Evolutionary conservation across 64 coral and sea anemone species (phyloP).

Genomic region (Montipora efflorescens): DNA sequence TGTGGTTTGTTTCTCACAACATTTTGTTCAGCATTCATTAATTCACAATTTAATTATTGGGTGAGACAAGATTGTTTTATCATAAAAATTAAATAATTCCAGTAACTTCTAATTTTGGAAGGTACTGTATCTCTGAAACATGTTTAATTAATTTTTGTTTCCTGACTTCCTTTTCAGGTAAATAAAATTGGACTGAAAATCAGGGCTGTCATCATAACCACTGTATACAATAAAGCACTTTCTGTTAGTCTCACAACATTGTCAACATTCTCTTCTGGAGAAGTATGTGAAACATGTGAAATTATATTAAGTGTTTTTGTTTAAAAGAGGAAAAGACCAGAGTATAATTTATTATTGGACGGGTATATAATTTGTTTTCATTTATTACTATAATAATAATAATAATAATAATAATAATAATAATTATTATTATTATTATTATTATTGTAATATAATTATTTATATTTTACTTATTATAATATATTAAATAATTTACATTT

Average conservation of each 20-base stretch:
- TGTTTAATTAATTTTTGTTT: not conserved
- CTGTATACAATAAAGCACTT: constrained; percentile 91
- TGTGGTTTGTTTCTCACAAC: constrained; percentile 84
- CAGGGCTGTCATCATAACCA: constrained; percentile 89
- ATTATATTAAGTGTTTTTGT: too few relatives aligned
- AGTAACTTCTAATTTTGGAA: not conserved
- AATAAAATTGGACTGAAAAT: constrained; percentile 96
- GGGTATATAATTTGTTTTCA: too few relatives aligned
- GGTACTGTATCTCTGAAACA: not conserved
- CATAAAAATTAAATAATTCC: not conserved
- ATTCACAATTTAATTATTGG: constrained; percentile 88
- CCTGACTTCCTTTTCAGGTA: constrained; percentile 50
- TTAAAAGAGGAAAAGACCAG: too few relatives aligned
- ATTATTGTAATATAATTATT: too few relatives aligned
- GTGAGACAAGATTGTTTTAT: constrained; percentile 32
- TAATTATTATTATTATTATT: too few relatives aligned
- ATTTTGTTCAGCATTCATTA: constrained; percentile 75
- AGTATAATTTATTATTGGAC: too few relatives aligned
- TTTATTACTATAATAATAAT: too few relatives aligned
- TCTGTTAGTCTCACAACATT: constrained; percentile 85
- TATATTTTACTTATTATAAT: too few relatives aligned
- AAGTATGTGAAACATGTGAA: constrained; percentile 52
- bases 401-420: too few relatives aligned
- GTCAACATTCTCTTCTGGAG: constrained; percentile 88
- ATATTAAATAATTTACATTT: too few relatives aligned